Evolutionary conservation across 2,113 vertebrate genomes (phyloP), one percentile per base, ranked within the genome.

Genomic region (Equus quagga): DNA sequence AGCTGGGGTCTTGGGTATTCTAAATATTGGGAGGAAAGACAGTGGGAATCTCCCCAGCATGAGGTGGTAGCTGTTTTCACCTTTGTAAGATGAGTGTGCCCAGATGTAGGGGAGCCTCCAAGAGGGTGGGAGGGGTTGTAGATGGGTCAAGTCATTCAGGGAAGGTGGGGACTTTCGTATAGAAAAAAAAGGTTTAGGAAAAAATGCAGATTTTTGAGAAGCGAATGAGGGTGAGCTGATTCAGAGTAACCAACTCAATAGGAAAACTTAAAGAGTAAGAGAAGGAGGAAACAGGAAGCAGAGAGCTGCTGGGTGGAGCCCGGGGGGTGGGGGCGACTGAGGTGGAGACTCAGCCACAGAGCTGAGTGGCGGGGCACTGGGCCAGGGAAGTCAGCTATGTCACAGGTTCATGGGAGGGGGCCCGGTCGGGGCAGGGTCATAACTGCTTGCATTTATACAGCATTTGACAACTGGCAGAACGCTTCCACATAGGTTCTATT

Each of bases 221-320:
- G 76, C 54, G 28, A n/a, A 0, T 8, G 62, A 89, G 41, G 41
- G 72, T 44, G 58, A 26, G n/a, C 49, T 92, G 91, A 96, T 89
- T 96, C 93, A 95, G 41, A 94, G 76, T 58, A 69, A 81, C 72
- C 70, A 41, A 62, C 41, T 87, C 82, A 62, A 75, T 2, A 91
- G 67, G 73, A 75, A 94, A 84, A 80, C 72, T 51, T 60, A 36
- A 44, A 51, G 70, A 83, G 89, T 80, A 46, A 44, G 36, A 92
- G 89, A 33, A 83, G 65, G 81, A 73, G 91, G 62, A 94, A 93
- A 93, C 86, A 97, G 97, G 91, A 93, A 83, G 95, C 46, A 62
- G 91, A 51, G 65, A 49, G 70, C 31, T 49, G 31, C 17, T 64
- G 64, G 73, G 90, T 91, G 91, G 87, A 69, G 54, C 67, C 69